Percentiles rank a stretch among this genome's conserved stretches.
Conservation (phyloP, 2,113 vertebrate genomes). For the Corythornis vintsioides region DNA sequence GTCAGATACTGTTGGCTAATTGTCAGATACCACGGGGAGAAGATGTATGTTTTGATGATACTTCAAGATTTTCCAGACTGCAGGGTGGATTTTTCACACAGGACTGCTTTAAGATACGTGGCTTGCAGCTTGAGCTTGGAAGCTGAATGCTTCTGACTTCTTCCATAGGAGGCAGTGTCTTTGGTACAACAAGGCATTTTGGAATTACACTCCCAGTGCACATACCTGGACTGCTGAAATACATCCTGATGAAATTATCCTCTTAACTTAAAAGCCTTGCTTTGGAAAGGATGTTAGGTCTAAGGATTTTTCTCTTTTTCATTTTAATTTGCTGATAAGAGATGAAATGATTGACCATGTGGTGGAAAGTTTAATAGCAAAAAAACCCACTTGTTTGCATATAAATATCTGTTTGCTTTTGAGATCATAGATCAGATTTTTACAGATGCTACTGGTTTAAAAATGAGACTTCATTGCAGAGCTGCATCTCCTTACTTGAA, state of each 20-base stretch:
- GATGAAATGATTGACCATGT: neutral
- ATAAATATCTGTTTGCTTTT: neutral
- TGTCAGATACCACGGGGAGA: neutral
- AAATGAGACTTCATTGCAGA: constrained; percentile 51
- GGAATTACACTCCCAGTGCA: neutral
- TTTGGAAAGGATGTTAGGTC: neutral
- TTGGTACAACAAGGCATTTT: neutral
- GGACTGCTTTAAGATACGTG: neutral
- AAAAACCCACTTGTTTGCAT: neutral
- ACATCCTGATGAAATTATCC: neutral
- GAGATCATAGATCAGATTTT: neutral
- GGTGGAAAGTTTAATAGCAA: neutral
- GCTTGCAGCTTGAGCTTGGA: neutral
- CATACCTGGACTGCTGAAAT: neutral
- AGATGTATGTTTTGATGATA: neutral
- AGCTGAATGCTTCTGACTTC: neutral
- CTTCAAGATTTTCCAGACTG: neutral
- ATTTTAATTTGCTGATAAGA: neutral
- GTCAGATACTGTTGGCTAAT: neutral
- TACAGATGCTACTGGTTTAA: constrained; percentile 4
- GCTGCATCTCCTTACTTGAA: constrained; percentile 54
- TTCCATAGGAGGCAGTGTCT: neutral
- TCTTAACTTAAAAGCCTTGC: neutral
- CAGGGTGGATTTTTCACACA: neutral
- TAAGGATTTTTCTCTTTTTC: neutral